A percentile compares a stretch with the other conserved stretches of the same genome.
phyloP scores from a whole-genome alignment of 2,888 invertebrate genomes.

The Bedellia somnulentella region DNA sequence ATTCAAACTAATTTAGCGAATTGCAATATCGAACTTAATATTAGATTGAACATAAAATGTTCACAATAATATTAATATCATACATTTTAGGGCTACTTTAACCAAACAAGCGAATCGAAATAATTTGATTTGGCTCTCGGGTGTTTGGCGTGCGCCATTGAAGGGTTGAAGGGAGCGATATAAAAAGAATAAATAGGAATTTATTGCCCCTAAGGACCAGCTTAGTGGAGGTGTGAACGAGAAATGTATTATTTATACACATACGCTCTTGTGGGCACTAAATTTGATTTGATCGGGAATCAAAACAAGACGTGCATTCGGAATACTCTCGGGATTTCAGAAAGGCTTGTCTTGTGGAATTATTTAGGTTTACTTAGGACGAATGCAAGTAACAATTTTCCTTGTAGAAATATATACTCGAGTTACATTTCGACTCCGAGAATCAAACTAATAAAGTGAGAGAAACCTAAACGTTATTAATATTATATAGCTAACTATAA shows the following conservation, averaged over 20 bases:
- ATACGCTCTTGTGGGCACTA: slow-evolving; percentile 34
- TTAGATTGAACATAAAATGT: too few species aligned
- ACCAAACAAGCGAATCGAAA: slow-evolving; percentile 10
- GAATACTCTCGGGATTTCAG: slow-evolving; percentile 5
- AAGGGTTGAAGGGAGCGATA: slow-evolving; percentile 21
- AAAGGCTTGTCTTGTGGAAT: slow-evolving; percentile 24
- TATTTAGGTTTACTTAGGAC: too few species aligned
- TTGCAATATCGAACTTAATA: too few species aligned
- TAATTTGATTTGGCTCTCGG: slow-evolving; percentile 44
- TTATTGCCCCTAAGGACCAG: slow-evolving; percentile 54
- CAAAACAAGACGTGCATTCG: slow-evolving; percentile 33
- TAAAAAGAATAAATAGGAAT: slow-evolving; percentile 60
- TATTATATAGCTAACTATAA: too few species aligned
- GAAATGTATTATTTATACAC: slow-evolving; percentile 49
- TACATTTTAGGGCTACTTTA: too few species aligned
- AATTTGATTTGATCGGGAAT: slow-evolving; percentile 43
- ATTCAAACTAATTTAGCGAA: too few species aligned
- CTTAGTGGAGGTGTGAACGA: slow-evolving; percentile 52
- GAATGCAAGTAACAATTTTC: too few species aligned
- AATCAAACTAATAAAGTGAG: too few species aligned
- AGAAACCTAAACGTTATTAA: too few species aligned
- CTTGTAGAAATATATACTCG: too few species aligned
- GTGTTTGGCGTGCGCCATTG: slow-evolving; percentile 43
- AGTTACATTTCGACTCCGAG: too few species aligned
- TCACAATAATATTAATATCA: too few species aligned